Evolutionary conservation across 2,888 invertebrate species (phyloP).

Genomic region (Noctua pronuba): DNA sequence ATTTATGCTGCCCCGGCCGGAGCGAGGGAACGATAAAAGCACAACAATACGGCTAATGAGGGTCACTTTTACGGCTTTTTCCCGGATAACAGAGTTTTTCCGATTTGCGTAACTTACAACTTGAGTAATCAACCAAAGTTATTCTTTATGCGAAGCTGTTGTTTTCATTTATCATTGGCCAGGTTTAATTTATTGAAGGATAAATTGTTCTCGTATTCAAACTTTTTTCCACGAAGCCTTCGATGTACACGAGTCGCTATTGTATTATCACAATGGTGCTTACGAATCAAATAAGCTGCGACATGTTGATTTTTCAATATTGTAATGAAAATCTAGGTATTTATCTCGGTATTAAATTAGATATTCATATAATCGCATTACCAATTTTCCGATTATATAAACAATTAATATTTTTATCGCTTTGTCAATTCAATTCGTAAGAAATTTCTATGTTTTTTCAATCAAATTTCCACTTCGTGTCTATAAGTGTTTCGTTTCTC

Average conservation of each 20-base stretch:
- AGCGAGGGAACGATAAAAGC: constrained; percentile 85
- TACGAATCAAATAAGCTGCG: constrained; percentile 7
- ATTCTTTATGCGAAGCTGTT: constrained; percentile 73
- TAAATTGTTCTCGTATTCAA: constrained; percentile 38
- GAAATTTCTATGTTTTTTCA: not conserved
- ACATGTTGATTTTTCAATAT: not conserved
- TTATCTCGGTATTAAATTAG: not conserved
- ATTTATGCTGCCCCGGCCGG: constrained; percentile 85
- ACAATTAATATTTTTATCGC: not conserved
- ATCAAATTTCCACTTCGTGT: not conserved
- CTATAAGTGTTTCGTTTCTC: not conserved
- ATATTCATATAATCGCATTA: not conserved
- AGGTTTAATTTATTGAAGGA: constrained; percentile 55
- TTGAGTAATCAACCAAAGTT: constrained; percentile 76
- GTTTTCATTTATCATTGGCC: constrained; percentile 57
- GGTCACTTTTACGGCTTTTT: constrained; percentile 88
- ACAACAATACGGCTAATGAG: constrained; percentile 89
- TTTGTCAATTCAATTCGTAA: not conserved
- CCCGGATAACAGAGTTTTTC: constrained; percentile 84
- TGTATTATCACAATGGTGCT: constrained; percentile 24
- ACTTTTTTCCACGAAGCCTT: constrained; percentile 39
- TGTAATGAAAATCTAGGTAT: not conserved
- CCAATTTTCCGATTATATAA: not conserved
- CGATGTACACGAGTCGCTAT: constrained; percentile 10
- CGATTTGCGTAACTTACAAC: constrained; percentile 84